Base-by-base conservation (phyloP, 1,140 invertebrate genomes). In the Caenorhabditis tropicalis region DNA sequence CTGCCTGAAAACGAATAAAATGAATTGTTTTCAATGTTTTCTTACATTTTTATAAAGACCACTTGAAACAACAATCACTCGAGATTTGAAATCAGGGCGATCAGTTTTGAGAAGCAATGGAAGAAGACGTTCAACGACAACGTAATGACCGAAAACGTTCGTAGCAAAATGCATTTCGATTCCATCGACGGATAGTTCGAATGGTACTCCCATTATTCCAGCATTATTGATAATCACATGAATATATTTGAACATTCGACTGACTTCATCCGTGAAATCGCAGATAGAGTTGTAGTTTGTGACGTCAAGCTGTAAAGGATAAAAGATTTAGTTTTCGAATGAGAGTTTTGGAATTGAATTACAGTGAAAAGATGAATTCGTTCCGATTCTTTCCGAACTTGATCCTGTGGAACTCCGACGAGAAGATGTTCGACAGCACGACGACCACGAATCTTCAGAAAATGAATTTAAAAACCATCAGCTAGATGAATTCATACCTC, bases 121-220 rank as follows among this genome's bases (percentile, higher is more conserved):
- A 3, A 65, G 60, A 84, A 86, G 70, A n/a, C 53, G 56, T 81
- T 84, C 79, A 49, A 86, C 81, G 19, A 86, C 56, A 10, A 81
- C 58, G 46, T 74, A 86, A 56, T 86, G 85, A 0, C 85, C 82
- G 15, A 86, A 79, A 15, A 82, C 49, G 31, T 86, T 86, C 5
- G 82, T 84, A n/a, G 79, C 79, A 33, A 86, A 86, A 49, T 86
- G 85, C 39, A 79, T 79, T 53, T 86, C 85, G 9, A 86, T 58
- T 21, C 82, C 82, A 24, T 86, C 85, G 21, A 53, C 58, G 5
- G 79, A 81, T 2, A 86, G 31, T 82, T 86, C 48, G 53, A 86
- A 56, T 56, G 79, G 79, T 1, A 81, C 24, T 15, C 79, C 79
- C 79, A 81, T 81, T 21, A 81, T 53, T 33, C 79, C 79, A 21